Evolutionary conservation across 2,797 vertebrate genomes (phyloP), one percentile per base, ranked within the genome.

Genomic region (Vipera ursinii): DNA sequence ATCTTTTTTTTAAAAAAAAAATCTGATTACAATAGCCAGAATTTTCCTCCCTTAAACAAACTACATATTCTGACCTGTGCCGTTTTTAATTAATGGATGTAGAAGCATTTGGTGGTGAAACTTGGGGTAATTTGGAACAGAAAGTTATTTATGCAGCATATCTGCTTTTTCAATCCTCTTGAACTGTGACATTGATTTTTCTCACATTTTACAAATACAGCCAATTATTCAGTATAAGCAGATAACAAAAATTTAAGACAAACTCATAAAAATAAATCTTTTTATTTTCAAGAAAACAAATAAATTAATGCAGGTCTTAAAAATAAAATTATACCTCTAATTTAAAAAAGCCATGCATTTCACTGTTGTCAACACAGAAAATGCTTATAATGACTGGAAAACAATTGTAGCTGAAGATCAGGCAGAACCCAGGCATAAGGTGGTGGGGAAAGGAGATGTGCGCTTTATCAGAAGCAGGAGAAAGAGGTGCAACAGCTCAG

Each of bases 121-220:
- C n/a, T 24, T 78, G 89, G 22, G 44, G 20, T 26, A 59, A 90
- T 90, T 65, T 48, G 12, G 44, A 26, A 59, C 20, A 65, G n/a
- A 73, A 91, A 87, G 6, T 10, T 60, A 60, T 60, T 60, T 60
- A 24, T 32, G 28, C n/a, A 69, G n/a, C n/a, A 32, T 32, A 69
- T 14, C 5, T 69, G 15, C n/a, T 69, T 32, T 69, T 69, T 69
- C 65, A 32, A 32, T 69, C 5, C 13, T 69, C 5, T n/a, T 32
- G 65, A 32, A 69, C 2, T 15, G 6, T 69, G 65, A 32, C 5
- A 69, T 69, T 69, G n/a, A 32, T 69, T 69, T 69, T 69, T 98
- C 98, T 98, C 98, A 98, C 97, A 97, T 98, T 97, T 98, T 98
- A 99, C 97, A 99, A 99, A 99, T 98, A 98, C 98, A 97, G 98